Conservation (phyloP, 2,797 vertebrate genomes). For the Coreius guichenoti region DNA sequence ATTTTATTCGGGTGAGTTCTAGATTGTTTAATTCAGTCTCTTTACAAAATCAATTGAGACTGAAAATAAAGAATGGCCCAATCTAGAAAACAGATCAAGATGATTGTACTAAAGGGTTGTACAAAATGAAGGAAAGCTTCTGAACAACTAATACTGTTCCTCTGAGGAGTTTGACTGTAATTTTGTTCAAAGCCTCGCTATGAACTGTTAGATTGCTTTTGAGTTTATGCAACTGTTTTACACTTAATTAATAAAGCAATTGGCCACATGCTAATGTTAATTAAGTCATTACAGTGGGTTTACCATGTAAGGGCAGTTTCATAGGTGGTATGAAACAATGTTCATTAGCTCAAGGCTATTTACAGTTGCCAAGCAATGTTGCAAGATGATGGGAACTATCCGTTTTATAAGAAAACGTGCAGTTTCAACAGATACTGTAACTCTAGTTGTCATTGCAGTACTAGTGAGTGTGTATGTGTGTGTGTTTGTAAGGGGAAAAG, state of each 20-base stretch:
- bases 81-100: not conserved
- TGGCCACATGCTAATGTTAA: too few species aligned
- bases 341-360: not conserved
- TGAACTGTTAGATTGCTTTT: not conserved
- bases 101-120: not conserved
- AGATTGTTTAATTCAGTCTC: not conserved
- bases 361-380: not conserved
- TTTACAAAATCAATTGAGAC: not conserved
- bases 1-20: not conserved
- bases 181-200: not conserved
- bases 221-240: not conserved
- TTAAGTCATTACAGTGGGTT: not conserved
- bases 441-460: not conserved
- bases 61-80: constrained; percentile 1
- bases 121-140: too few species aligned
- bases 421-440: not conserved
- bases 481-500: not conserved
- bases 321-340: not conserved
- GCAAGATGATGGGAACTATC: not conserved
- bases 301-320: not conserved
- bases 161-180: not conserved
- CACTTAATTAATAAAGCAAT: not conserved
- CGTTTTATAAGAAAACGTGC: not conserved
- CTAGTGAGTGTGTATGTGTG: not conserved
- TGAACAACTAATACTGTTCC: not conserved